Base-by-base conservation (phyloP, 1,140 invertebrate genomes). In the Drosophila orosa region DNA sequence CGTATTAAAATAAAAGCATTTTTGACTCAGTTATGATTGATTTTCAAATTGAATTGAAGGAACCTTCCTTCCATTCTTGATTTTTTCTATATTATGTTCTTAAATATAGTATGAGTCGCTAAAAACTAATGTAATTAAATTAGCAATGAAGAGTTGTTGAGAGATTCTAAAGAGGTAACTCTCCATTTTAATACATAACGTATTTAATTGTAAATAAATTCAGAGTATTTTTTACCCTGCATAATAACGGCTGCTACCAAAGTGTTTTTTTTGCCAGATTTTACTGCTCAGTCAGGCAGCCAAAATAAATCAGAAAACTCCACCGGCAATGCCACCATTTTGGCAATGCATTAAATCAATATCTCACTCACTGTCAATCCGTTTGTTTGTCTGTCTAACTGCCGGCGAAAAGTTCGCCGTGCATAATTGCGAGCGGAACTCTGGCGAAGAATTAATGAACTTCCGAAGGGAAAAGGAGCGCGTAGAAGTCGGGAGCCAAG, bases 371-470 rank as follows among this genome's bases (percentile, higher is more conserved):
- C 57, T 57, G 54, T 37, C 69, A 65, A 37, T 63, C 52, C 47
- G 45, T 48, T 67, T 59, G 77, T 47, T 47, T 75, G 77, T 40
- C 31, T 66, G 66, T 47, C 59, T 65, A 68, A 63, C 58, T 69
- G 55, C 24, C 42, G 12, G 25, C 33, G 42, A 25, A 71, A 71
- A 72, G 50, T 74, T 54, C 66, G 57, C 55, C 56, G n/a, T 63
- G 67, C 56, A 73, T 82, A 82, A 82, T 82, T 82, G 75, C 74
- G 35, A 45, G 37, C 62, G 33, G 33, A 66, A 55, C 42, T 54
- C 33, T 37, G 62, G 40, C 33, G 61, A 66, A 76, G 80, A 78
- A 82, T 82, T 82, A 82, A 82, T 82, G 79, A 82, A 82, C 79
- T 67, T 63, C 54, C 7, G 22, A 48, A 48, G 37, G 27, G 29